phyloP scores from a whole-genome alignment of 2,113 vertebrate species.

The Nyctibius bracteatus region DNA sequence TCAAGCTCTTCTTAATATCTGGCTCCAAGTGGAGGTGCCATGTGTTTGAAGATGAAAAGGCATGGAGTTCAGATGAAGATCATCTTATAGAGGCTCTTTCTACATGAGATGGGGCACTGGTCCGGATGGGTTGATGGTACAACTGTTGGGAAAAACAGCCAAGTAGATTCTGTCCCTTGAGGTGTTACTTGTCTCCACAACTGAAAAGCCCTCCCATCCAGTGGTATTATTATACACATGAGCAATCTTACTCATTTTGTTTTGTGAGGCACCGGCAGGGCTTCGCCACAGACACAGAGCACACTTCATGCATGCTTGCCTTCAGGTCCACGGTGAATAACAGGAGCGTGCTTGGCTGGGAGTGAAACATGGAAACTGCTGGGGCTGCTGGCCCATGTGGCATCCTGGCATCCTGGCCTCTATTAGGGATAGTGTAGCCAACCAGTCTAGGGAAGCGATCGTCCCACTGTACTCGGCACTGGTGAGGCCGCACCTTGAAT shows the following conservation, averaged over 20 bases:
- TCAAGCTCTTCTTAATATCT: background rate
- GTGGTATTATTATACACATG: rapidly evolving
- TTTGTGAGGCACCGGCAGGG: background rate
- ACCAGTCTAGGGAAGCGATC: too few species aligned
- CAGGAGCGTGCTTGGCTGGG: background rate
- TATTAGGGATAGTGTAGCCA: too few species aligned
- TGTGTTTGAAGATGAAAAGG: background rate
- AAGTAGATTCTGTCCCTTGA: background rate
- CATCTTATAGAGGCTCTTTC: background rate
- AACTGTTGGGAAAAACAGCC: background rate
- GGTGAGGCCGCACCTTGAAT: too few species aligned
- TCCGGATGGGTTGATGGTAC: background rate
- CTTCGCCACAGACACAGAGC: background rate
- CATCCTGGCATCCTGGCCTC: too few species aligned
- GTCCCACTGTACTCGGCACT: too few species aligned
- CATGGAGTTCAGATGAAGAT: background rate
- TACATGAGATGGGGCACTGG: too few species aligned
- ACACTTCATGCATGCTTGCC: background rate
- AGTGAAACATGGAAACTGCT: background rate
- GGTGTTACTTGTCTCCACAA: background rate
- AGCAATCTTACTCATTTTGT: background rate
- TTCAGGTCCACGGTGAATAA: background rate
- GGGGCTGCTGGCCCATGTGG: background rate
- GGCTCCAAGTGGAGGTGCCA: background rate
- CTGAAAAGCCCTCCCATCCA: background rate